phyloP scores from a whole-genome alignment of 2,888 invertebrate genomes.

The Thyatira batis region DNA sequence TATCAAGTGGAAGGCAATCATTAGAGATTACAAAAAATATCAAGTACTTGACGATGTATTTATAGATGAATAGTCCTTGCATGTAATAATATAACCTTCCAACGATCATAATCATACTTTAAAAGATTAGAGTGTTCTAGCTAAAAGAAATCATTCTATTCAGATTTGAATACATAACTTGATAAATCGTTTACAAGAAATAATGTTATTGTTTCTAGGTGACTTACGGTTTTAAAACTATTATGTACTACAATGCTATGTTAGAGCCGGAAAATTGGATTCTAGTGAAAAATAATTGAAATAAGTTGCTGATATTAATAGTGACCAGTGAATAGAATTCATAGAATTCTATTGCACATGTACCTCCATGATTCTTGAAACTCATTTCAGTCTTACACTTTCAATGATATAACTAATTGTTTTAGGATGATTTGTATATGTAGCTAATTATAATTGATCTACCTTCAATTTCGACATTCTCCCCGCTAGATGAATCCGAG shows the following conservation, averaged over 20 bases:
- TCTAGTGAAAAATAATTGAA: background rate
- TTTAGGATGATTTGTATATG: background rate
- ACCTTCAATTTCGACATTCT: constrained; percentile 78
- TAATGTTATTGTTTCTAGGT: background rate
- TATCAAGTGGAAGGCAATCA: constrained; percentile 9
- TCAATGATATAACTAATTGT: background rate
- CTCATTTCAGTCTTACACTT: background rate
- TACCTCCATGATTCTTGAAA: background rate
- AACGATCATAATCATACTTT: too few species aligned
- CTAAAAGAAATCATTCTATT: background rate
- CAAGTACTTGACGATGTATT: constrained; percentile 4
- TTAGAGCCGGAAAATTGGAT: background rate
- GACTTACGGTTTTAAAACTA: background rate
- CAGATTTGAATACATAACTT: background rate
- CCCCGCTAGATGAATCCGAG: constrained; percentile 71
- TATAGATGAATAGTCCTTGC: background rate
- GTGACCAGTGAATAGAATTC: too few species aligned
- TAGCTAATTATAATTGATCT: constrained; percentile 14
- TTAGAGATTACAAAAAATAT: constrained; percentile 5
- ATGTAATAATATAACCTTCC: background rate
- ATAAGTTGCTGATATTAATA: background rate
- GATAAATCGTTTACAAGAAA: background rate
- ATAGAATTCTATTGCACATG: background rate
- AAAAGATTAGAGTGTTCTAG: too few species aligned
- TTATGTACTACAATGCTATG: background rate